A percentile compares a stretch with the other conserved stretches of the same genome.
phyloP scores from a whole-genome alignment of 2,113 vertebrate genomes.

The Thamnaconus septentrionalis region DNA sequence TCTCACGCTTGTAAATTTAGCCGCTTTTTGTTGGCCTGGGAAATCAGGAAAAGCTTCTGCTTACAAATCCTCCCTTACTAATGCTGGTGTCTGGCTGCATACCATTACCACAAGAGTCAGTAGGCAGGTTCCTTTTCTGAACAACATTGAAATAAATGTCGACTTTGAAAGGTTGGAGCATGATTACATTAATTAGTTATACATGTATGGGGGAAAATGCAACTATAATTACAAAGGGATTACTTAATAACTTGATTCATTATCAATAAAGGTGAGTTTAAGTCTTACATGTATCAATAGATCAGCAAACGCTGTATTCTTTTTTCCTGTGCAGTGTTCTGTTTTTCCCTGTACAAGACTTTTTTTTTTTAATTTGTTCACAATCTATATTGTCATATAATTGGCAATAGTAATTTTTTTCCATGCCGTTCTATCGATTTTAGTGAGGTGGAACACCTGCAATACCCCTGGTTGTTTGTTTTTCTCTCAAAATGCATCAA shows the following conservation, averaged over 20 bases:
- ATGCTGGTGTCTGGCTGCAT: conserved; percentile 19
- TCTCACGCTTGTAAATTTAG: conserved; percentile 53
- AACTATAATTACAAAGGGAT: too few relatives aligned
- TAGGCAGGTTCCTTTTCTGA: conserved; percentile 5
- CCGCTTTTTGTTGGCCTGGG: conserved; percentile 21
- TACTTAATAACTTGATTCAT: too few relatives aligned
- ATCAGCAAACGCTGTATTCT: conserved; percentile 10
- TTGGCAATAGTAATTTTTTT: background rate
- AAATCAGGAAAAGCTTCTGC: conserved; percentile 18
- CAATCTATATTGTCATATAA: background rate
- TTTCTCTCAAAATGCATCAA: conserved; percentile 20
- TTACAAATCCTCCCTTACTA: conserved; percentile 22
- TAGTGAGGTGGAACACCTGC: conserved; percentile 13
- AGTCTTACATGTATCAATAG: conserved; percentile 5
- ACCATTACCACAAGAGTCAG: conserved; percentile 23
- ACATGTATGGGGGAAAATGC: too few relatives aligned
- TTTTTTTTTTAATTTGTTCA: conserved; percentile 1
- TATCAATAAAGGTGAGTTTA: too few relatives aligned
- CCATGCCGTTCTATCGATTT: conserved; percentile 16
- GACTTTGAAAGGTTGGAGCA: too few relatives aligned
- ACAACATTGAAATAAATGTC: too few relatives aligned
- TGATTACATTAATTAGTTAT: too few relatives aligned
- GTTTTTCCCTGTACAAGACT: conserved; percentile 5
- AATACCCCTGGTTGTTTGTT: background rate
- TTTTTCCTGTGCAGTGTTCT: conserved; percentile 9